Percentiles rank a stretch among this genome's conserved stretches.
Evolutionary conservation across 2,113 vertebrate species (phyloP).

Genomic region (Onychorhynchus coronatus): DNA sequence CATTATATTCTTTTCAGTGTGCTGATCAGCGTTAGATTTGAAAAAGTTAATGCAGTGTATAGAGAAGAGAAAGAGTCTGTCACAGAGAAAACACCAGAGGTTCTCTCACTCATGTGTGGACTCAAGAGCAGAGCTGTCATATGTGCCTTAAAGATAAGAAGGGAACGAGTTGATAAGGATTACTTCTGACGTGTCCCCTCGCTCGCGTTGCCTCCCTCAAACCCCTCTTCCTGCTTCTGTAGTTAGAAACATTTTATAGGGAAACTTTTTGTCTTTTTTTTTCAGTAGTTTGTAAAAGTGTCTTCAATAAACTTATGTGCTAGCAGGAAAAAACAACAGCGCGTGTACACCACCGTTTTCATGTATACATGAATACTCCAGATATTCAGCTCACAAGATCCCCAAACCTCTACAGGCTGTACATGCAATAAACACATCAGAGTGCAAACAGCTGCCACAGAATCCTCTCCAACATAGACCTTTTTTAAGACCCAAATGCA

Average conservation of each 20-base stretch:
- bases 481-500: neutral
- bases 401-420: neutral
- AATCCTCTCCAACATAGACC: neutral
- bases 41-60: neutral
- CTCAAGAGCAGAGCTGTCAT: constrained; percentile 18
- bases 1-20: neutral
- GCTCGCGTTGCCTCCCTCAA: neutral
- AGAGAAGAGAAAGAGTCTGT: neutral
- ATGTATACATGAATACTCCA: accelerated
- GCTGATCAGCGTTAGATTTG: neutral
- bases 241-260: neutral
- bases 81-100: neutral
- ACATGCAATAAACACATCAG: neutral
- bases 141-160: constrained; percentile 52
- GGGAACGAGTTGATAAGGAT: constrained; percentile 6
- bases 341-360: accelerated
- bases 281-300: neutral
- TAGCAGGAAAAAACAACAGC: neutral
- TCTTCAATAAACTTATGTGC: neutral
- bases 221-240: neutral
- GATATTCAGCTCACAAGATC: neutral
- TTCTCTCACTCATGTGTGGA: neutral
- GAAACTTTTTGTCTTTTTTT: neutral
- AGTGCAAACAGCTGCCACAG: neutral
- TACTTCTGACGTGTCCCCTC: neutral